Evolutionary conservation across 2,888 invertebrate genomes (phyloP).

Genomic region (Rhagonycha lutea): DNA sequence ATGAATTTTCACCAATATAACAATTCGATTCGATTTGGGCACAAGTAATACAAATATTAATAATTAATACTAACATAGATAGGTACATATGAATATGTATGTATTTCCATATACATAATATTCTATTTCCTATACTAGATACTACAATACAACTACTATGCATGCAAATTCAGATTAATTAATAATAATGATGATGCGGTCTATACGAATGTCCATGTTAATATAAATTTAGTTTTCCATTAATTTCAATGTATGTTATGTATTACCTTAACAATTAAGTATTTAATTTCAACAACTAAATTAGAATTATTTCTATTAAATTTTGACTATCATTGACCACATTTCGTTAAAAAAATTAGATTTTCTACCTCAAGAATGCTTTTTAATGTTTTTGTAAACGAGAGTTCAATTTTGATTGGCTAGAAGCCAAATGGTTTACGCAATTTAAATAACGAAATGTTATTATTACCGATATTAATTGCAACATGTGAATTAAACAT

Average conservation of each 20-base stretch:
- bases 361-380: not conserved
- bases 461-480: not conserved
- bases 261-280: not conserved
- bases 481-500: not conserved
- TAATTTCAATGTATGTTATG: not conserved
- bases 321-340: not conserved
- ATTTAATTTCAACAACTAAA: not conserved
- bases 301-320: not conserved
- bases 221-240: not conserved
- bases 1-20: too few species aligned
- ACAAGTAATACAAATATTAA: not conserved
- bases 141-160: not conserved
- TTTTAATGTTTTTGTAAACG: not conserved
- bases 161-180: not conserved
- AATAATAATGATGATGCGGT: not conserved
- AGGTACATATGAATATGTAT: not conserved
- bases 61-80: not conserved
- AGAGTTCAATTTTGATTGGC: not conserved
- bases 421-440: not conserved
- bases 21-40: too few species aligned
- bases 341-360: not conserved
- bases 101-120: not conserved
- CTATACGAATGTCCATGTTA: not conserved
- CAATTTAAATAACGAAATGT: not conserved
- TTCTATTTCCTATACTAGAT: not conserved